These are phyloP conservation scores for Hipposideros armiger DNA, from an alignment of 2,113 vertebrate species.

Conservation along the genomic window DNA sequence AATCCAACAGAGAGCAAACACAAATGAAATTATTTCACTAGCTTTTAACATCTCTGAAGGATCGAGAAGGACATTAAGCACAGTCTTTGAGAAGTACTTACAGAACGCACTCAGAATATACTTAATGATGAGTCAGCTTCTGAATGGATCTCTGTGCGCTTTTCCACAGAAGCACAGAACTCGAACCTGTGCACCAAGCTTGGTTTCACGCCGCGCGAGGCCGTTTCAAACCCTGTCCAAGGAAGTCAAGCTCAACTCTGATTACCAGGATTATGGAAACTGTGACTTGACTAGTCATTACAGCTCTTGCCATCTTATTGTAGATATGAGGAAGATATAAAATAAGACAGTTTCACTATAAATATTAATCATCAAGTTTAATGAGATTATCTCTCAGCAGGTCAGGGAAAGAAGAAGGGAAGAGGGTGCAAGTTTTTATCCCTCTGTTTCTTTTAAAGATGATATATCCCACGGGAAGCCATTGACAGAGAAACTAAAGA, in stretches of 20 bases:
- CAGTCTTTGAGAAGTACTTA: background rate
- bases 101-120: background rate
- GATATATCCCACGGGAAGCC: constrained; percentile 78
- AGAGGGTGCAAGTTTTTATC: constrained; percentile 63
- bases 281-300: background rate
- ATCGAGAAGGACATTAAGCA: background rate
- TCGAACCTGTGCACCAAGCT: rapidly evolving
- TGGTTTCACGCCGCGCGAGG: background rate
- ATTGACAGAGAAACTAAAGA: constrained; percentile 80
- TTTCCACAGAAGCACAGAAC: background rate
- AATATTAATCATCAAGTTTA: constrained; percentile 58
- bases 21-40: constrained; percentile 64
- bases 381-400: constrained; percentile 11
- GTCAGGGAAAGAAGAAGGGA: background rate
- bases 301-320: constrained; percentile 53
- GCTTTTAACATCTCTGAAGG: constrained; percentile 57
- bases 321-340: constrained; percentile 41
- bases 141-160: rapidly evolving
- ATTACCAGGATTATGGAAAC: background rate
- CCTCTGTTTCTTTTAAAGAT: constrained; percentile 81
- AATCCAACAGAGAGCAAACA: background rate
- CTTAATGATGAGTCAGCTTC: background rate
- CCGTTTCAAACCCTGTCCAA: constrained; percentile 36
- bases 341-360: constrained; percentile 51
- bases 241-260: constrained; percentile 47